A percentile compares a stretch with the other conserved stretches of the same genome.
These are phyloP conservation scores for Drosophila eohydei DNA, from an alignment of 2,888 invertebrate species.

Conservation along the genomic window DNA sequence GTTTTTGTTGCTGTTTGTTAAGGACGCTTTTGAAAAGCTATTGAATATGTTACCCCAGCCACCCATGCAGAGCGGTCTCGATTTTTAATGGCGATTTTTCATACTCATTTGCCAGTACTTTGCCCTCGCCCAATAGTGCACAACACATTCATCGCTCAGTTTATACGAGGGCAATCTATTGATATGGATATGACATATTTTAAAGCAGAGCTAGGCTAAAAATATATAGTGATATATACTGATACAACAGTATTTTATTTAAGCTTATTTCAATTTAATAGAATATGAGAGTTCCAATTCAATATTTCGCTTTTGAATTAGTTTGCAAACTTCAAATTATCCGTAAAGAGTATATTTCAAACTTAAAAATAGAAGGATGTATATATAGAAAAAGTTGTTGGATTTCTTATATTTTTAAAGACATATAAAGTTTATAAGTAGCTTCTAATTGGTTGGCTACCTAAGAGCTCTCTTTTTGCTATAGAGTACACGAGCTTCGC, in stretches of 20 bases:
- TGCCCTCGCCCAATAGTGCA: constrained; percentile 16
- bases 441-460: too few relatives aligned
- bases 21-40: constrained; percentile 76
- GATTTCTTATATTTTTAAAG: too few relatives aligned
- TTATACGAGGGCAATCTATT: not conserved
- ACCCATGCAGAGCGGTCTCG: constrained; percentile 31
- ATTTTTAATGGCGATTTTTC: constrained; percentile 70
- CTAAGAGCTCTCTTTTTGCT: not conserved
- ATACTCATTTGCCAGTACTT: constrained; percentile 63
- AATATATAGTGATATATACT: not conserved
- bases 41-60: constrained; percentile 68
- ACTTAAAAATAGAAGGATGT: too few relatives aligned
- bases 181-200: not conserved
- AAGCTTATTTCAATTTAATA: not conserved
- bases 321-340: too few relatives aligned
- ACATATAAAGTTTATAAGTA: too few relatives aligned
- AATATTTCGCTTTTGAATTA: too few relatives aligned
- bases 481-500: constrained; percentile 18
- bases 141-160: constrained; percentile 7
- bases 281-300: too few relatives aligned
- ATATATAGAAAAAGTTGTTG: too few relatives aligned
- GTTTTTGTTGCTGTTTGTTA: constrained; percentile 60
- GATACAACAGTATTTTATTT: not conserved
- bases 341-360: too few relatives aligned
- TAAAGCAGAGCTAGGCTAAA: not conserved